Conservation (phyloP, 2,888 invertebrate genomes). For the Ichneumoninae sp. region DNA sequence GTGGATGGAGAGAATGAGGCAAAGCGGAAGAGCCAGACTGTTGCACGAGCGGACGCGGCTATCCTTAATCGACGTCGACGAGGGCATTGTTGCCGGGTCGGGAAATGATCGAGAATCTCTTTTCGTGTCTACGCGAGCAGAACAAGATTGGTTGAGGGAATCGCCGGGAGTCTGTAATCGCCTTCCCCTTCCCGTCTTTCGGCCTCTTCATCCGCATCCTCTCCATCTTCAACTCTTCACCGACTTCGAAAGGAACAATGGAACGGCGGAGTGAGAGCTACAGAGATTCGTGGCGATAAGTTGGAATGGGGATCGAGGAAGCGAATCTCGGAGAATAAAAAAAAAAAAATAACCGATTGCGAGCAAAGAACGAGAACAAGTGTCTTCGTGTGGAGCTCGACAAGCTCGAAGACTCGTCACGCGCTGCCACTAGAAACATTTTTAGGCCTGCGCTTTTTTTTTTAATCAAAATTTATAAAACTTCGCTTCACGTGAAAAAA, state of each 20-base stretch:
- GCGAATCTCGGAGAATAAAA: neutral
- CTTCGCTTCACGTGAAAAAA: too few species aligned
- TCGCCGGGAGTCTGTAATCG: slow-evolving; percentile 39
- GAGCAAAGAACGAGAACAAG: neutral
- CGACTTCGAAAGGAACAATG: slow-evolving; percentile 24
- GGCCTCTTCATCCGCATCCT: slow-evolving; percentile 9
- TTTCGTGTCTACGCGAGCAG: slow-evolving; percentile 42
- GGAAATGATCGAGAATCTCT: slow-evolving; percentile 32
- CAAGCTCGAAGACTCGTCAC: neutral
- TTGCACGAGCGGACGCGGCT: slow-evolving; percentile 14
- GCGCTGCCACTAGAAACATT: too few species aligned
- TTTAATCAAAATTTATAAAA: too few species aligned
- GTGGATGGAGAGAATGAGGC: neutral
- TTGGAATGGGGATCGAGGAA: neutral
- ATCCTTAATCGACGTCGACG: slow-evolving; percentile 50
- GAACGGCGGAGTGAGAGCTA: slow-evolving; percentile 7
- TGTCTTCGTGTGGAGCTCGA: neutral
- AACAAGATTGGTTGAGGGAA: slow-evolving; percentile 43
- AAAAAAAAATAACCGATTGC: neutral
- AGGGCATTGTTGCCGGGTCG: slow-evolving; percentile 43
- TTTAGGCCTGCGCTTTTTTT: too few species aligned
- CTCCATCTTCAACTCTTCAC: slow-evolving; percentile 18
- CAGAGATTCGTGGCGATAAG: slow-evolving; percentile 2
- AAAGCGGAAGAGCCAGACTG: neutral
- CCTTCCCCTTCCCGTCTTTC: slow-evolving; percentile 42